phyloP scores from a whole-genome alignment of 1,140 invertebrate species.

The Schlechtendalia chinensis region DNA sequence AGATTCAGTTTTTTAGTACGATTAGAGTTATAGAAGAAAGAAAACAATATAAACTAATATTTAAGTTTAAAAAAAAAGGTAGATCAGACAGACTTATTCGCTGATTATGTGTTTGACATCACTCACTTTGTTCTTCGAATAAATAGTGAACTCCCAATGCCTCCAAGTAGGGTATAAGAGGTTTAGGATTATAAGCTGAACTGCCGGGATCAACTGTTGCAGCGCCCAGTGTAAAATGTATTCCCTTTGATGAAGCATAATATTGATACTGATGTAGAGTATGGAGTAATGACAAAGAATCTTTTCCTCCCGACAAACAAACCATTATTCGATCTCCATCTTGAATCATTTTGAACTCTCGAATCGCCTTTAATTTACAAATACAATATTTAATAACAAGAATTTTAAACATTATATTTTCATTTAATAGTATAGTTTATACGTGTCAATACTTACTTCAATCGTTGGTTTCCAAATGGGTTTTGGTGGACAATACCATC shows the following conservation, averaged over 20 bases:
- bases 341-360: conserved; percentile 81
- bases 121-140: conserved; percentile 65
- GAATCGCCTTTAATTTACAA: conserved; percentile 64
- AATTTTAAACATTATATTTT: background rate
- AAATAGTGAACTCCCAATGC: conserved; percentile 69
- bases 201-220: conserved; percentile 70
- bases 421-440: background rate
- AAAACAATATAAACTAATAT: background rate
- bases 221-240: conserved; percentile 74
- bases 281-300: conserved; percentile 79
- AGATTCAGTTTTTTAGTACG: too few species aligned
- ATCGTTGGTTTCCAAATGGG: conserved; percentile 77
- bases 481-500: conserved; percentile 78
- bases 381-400: background rate
- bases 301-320: conserved; percentile 79
- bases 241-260: conserved; percentile 70
- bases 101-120: background rate
- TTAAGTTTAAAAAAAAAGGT: background rate
- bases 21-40: too few species aligned
- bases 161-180: conserved; percentile 68
- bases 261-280: conserved; percentile 81
- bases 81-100: too few species aligned
- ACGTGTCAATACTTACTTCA: conserved; percentile 61
- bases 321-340: conserved; percentile 79
- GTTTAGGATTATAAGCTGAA: conserved; percentile 65